Evolutionary conservation across 2,888 invertebrate species (phyloP), one percentile per base, ranked within the genome.

Genomic region (Muschampia plurimacula): DNA sequence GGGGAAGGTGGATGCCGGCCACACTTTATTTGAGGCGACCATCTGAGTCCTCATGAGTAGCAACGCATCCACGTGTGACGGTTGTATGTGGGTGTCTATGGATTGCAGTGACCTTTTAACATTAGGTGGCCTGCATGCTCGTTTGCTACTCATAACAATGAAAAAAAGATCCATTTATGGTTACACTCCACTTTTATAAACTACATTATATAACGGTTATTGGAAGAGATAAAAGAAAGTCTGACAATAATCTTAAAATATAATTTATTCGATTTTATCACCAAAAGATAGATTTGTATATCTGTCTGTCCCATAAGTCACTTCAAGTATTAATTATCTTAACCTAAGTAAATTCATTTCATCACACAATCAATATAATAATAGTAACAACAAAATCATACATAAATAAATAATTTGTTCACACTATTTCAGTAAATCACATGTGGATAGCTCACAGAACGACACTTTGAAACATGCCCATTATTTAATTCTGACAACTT

Each of bases 281-380:
- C 63, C 63, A 63, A 63, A 63, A 59, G 8, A 60, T 69, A 49
- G 15, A 44, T 44, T 1, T 44, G 3, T 68, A 13, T 66, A 36
- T n/a, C 32, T 52, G n/a, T 41, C 39, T 39, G 66, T 67, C 67
- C 67, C 63, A 63, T n/a, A 49, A 69, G 52, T 69, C 46, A 55
- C 39, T 63, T 69, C 62, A 69, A 49, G 62, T 66, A 13, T 63
- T 63, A 63, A n/a, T 7, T n/a, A 13, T 44, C 55, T 57, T 70
- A 70, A 36, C 8, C 3, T 49, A 62, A 64, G 41, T 41, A 22
- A 32, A 59, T 59, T 59, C 15, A 63, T 28, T 28, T 39, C 60
- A 63, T 69, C 69, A 55, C 63, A 55, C 63, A 64, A 13, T 59
- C 32, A 5, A 28, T 28, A 60, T 7, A 60, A 60, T 32, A 32